Conservation (phyloP, 2,797 vertebrate species). For the Sparus aurata region DNA sequence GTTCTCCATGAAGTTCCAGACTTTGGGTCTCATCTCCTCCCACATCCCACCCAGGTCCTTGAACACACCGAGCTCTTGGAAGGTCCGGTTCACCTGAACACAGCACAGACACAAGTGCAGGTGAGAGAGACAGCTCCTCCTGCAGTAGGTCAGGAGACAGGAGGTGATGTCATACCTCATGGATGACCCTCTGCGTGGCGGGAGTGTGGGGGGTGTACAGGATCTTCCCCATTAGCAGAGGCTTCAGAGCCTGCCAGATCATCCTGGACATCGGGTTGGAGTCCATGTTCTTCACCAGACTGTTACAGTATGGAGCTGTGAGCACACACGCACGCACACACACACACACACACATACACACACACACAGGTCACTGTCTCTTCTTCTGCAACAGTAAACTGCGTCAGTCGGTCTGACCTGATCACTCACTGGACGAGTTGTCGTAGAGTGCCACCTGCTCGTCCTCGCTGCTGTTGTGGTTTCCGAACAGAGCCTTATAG, state of each 20-base stretch:
- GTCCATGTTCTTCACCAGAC: constrained; percentile 93
- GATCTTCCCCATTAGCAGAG: constrained; percentile 95
- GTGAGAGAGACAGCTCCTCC: background rate
- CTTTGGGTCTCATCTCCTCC: constrained; percentile 93
- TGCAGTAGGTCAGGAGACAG: background rate
- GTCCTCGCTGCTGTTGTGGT: constrained; percentile 91
- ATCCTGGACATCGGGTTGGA: constrained; percentile 95
- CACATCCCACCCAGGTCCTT: constrained; percentile 95
- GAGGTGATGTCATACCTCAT: constrained; percentile 86
- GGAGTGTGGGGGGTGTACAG: constrained; percentile 95
- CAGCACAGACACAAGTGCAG: background rate
- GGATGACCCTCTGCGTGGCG: constrained; percentile 90
- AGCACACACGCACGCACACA: background rate
- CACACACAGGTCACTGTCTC: background rate
- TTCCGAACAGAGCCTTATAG: constrained; percentile 96
- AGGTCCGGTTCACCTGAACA: constrained; percentile 94
- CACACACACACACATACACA: background rate
- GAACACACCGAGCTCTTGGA: constrained; percentile 95
- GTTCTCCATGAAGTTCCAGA: constrained; percentile 94
- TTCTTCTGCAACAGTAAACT: too few relatives aligned
- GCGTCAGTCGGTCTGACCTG: too few relatives aligned
- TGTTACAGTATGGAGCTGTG: constrained; percentile 95
- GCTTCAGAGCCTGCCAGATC: constrained; percentile 97
- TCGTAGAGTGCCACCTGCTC: constrained; percentile 86
- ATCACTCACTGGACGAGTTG: constrained; percentile 93